Base-by-base conservation (phyloP, 2,113 vertebrate species). In the Thunnus thynnus region DNA sequence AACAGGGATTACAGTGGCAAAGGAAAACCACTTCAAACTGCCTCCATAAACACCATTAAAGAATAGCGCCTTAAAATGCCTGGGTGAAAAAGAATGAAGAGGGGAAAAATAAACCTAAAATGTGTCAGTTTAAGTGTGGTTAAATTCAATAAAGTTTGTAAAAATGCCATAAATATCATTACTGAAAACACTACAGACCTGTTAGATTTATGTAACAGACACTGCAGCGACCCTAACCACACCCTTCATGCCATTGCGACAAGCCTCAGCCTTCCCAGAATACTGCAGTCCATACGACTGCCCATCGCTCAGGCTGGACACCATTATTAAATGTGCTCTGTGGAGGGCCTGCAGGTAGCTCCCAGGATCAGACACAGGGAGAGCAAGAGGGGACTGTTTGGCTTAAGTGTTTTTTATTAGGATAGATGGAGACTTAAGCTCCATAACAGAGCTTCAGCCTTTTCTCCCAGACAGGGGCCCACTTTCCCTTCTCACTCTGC, bases 331-430 rank as follows among this genome's bases (percentile, higher is more conserved):
- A 93, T 86, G 85, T 81, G 84, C 82, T 86, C 58, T 78, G 82
- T 83, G 88, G 80, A 90, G 80, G 89, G 88, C 91, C 92, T 90
- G 87, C 92, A 94, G 92, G 92, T 94, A 94, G 84, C 90, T 93
- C 91, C 86, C 87, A 90, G 91, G 91, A 88, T 89, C 91, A 92
- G 88, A 90, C 90, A 79, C 81, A 86, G 76, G 89, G 78, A 84
- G 85, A 86, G 74, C 70, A 67, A 78, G 84, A 85, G 88, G 84
- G 86, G 91, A 74, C 90, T 95, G 94, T 94, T 94, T 94, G 92
- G 84, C 85, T 93, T 94, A 91, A 93, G 91, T 93, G 91, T 92
- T 95, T 95, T 93, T 93, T 95, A 95, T 95, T 96, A 95, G 92
- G 91, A 86, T 89, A 90, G 93, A 94, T 94, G 85, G 87, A 94